These are phyloP conservation scores for Epinotia ramella DNA, from an alignment of 2,888 invertebrate genomes.

Conservation along the genomic window DNA sequence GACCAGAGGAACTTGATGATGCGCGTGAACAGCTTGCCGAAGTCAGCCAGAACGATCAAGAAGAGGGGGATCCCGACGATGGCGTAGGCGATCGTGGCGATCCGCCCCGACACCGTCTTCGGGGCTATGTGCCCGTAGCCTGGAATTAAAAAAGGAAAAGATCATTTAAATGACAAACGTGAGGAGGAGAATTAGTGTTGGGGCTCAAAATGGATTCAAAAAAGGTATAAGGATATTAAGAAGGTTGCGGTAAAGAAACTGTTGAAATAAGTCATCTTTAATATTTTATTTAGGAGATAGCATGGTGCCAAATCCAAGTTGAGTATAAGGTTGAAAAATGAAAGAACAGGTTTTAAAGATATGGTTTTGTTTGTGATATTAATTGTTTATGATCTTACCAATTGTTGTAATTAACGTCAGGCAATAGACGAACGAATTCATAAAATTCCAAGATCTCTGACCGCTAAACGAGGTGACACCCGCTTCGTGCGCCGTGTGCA, in stretches of 20 bases:
- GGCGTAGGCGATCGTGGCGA: conserved; percentile 96
- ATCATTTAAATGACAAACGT: neutral
- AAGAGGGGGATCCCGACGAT: conserved; percentile 98
- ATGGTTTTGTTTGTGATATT: conserved; percentile 13
- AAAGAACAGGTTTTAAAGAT: conserved; percentile 7
- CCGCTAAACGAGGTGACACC: conserved; percentile 94
- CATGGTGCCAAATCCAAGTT: neutral
- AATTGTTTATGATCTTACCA: conserved; percentile 86
- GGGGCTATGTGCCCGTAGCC: conserved; percentile 99
- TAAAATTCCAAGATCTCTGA: conserved; percentile 94
- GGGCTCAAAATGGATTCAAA: neutral
- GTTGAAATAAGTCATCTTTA: neutral
- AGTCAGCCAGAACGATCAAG: conserved; percentile 96
- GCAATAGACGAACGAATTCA: conserved; percentile 94
- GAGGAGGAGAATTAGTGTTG: neutral
- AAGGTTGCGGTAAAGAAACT: neutral
- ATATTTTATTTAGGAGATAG: neutral
- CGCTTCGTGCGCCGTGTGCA: conserved; percentile 93
- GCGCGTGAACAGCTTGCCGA: conserved; percentile 96
- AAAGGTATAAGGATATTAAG: neutral
- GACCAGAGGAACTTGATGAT: conserved; percentile 96
- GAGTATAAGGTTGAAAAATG: conserved; percentile 4
- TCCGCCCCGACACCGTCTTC: conserved; percentile 93
- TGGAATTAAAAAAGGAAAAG: conserved; percentile 73
- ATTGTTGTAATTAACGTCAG: conserved; percentile 95